Evolutionary conservation across 2,888 invertebrate genomes (phyloP).

Genomic region (Chrysotoxum bicinctum): DNA sequence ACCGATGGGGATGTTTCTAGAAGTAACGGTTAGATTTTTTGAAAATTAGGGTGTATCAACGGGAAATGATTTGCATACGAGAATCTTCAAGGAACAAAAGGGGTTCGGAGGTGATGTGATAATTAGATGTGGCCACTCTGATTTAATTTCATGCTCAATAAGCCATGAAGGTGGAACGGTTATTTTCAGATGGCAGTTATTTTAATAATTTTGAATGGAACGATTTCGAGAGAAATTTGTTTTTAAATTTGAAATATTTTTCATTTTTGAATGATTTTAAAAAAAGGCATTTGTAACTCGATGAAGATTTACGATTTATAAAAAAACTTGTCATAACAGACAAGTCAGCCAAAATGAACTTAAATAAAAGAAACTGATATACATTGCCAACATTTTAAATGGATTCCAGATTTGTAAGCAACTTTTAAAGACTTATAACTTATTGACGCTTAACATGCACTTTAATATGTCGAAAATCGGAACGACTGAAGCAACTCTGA

Average conservation of each 20-base stretch:
- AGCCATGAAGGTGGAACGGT: conserved; percentile 21
- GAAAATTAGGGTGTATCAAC: conserved; percentile 14
- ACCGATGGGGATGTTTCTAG: conserved; percentile 57
- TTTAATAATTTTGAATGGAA: neutral
- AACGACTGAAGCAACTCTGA: too few relatives aligned
- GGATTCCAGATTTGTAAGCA: too few relatives aligned
- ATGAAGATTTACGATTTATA: too few relatives aligned
- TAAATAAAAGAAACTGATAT: too few relatives aligned
- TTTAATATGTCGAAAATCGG: too few relatives aligned
- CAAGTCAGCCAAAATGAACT: too few relatives aligned
- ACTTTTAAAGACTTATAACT: too few relatives aligned
- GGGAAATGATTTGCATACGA: conserved; percentile 56
- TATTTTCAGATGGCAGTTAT: neutral
- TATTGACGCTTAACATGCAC: too few relatives aligned
- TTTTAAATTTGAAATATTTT: neutral
- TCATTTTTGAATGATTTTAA: too few relatives aligned
- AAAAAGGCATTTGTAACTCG: too few relatives aligned
- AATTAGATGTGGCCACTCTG: conserved; percentile 60
- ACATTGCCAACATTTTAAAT: too few relatives aligned
- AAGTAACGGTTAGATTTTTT: conserved; percentile 62
- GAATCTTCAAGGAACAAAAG: neutral
- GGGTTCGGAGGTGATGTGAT: conserved; percentile 29
- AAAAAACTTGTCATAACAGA: too few relatives aligned
- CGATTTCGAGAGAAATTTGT: neutral
- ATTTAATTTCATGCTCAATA: conserved; percentile 68